phyloP scores from a whole-genome alignment of 2,888 invertebrate genomes.

The Drosophila yooni region DNA sequence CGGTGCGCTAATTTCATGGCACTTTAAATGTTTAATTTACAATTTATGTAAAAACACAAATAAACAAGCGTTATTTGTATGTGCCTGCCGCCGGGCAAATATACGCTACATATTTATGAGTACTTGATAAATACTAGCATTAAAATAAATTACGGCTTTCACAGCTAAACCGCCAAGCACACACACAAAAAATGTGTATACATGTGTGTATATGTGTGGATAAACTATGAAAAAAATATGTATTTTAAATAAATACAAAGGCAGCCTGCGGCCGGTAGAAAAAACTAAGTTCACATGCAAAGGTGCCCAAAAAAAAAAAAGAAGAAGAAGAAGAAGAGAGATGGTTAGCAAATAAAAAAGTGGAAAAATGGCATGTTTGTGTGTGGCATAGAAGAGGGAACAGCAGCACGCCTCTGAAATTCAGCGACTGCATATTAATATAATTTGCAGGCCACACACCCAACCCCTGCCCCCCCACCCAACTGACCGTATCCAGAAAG shows the following conservation, averaged over 20 bases:
- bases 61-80: conserved; percentile 19
- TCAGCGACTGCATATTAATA: conserved; percentile 80
- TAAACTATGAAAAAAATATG: conserved; percentile 51
- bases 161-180: conserved; percentile 45
- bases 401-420: conserved; percentile 46
- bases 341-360: conserved; percentile 32
- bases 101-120: conserved; percentile 62
- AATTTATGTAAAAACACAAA: conserved; percentile 62
- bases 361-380: conserved; percentile 52
- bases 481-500: conserved; percentile 7
- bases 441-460: conserved; percentile 73
- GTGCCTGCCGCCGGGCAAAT: conserved; percentile 45
- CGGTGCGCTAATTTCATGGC: conserved; percentile 68
- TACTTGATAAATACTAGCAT: conserved; percentile 84
- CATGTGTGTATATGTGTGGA: conserved; percentile 3
- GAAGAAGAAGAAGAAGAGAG: neutral
- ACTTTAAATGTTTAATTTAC: conserved; percentile 79
- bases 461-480: neutral
- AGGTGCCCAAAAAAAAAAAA: conserved; percentile 28
- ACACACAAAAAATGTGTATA: neutral
- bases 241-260: conserved; percentile 59
- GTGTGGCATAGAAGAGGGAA: neutral
- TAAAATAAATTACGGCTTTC: conserved; percentile 84
- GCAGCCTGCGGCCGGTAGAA: conserved; percentile 25
- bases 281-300: conserved; percentile 58